Base-by-base conservation (phyloP, 2,113 vertebrate species). In the Megalops atlanticus region DNA sequence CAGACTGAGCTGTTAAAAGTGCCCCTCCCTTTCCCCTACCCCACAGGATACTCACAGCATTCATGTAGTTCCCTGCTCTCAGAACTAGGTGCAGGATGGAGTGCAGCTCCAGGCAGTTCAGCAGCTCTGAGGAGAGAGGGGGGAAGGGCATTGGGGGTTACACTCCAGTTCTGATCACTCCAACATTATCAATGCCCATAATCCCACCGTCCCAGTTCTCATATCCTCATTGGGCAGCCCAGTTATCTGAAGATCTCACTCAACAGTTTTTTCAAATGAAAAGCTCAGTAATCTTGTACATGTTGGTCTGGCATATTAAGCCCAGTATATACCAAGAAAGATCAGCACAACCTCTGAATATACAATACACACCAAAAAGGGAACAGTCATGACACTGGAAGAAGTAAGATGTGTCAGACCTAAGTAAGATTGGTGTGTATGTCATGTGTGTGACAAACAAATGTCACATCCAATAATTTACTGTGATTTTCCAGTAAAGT, bases 31-130 rank as follows among this genome's bases (percentile, higher is more conserved):
- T 36, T 31, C 68, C 27, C 8, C 2, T 5, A 33, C 81, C 83
- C 79, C n/a, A 68, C 49, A 35, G 31, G 79, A 77, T 7, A 90
- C 95, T 94, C 82, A 96, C 96, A 39, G 92, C 92, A 27, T 96
- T 96, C 94, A 96, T 94, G 81, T 95, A 95, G 90, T 96, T 96
- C 8, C 96, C 95, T 0, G 93, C 91, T 85, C 93, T 95, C 84
- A 96, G 93, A 84, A 96, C 93, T 86, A 96, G 87, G 0, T 93
- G 91, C 38, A 96, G 90, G 80, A 96, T 92, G 40, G 89, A 89
- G 84, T 96, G 96, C 52, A 96, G 88, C 85, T 96, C 94, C 52
- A 93, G 92, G 80, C 95, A 95, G 77, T 87, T 91, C 89, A 95
- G 87, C 84, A 96, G 82, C 87, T 96, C 95, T 96, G 84, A 4